phyloP scores from a whole-genome alignment of 2,797 vertebrate species.

The Valencia hispanica region DNA sequence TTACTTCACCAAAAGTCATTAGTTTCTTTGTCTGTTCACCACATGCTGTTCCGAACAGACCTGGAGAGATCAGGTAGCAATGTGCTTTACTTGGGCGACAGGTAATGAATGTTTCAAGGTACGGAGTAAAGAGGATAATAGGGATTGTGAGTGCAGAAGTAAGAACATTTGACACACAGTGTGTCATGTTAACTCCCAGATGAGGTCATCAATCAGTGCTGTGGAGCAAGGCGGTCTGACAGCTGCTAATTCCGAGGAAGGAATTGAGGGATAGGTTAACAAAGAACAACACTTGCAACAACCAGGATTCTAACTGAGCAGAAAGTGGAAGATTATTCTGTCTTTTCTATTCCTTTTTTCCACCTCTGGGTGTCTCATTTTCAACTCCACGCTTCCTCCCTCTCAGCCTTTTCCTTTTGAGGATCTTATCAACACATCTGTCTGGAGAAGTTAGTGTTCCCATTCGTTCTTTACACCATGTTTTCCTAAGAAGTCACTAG shows the following conservation, averaged over 20 bases:
- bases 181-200: conserved; percentile 79
- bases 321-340: conserved; percentile 6
- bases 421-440: conserved; percentile 79
- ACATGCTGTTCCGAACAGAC: conserved; percentile 38
- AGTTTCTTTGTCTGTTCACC: conserved; percentile 42
- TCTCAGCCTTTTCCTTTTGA: conserved; percentile 45
- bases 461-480: conserved; percentile 77
- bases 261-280: conserved; percentile 38
- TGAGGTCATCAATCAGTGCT: conserved; percentile 80
- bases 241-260: conserved; percentile 62
- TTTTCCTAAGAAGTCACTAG: conserved; percentile 75
- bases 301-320: conserved; percentile 24
- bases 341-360: conserved; percentile 4
- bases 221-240: conserved; percentile 56
- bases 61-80: conserved; percentile 45
- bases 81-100: conserved; percentile 15
- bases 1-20: conserved; percentile 20
- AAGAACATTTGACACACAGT: conserved; percentile 60
- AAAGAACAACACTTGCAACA: conserved; percentile 48
- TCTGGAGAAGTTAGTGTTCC: conserved; percentile 71
- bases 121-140: conserved; percentile 33
- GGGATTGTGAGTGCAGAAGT: conserved; percentile 20
- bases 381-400: conserved; percentile 19
- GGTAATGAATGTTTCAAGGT: conserved; percentile 36
- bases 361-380: conserved; percentile 27